Conservation (phyloP, 2,113 vertebrate genomes). For the Axis porcinus region DNA sequence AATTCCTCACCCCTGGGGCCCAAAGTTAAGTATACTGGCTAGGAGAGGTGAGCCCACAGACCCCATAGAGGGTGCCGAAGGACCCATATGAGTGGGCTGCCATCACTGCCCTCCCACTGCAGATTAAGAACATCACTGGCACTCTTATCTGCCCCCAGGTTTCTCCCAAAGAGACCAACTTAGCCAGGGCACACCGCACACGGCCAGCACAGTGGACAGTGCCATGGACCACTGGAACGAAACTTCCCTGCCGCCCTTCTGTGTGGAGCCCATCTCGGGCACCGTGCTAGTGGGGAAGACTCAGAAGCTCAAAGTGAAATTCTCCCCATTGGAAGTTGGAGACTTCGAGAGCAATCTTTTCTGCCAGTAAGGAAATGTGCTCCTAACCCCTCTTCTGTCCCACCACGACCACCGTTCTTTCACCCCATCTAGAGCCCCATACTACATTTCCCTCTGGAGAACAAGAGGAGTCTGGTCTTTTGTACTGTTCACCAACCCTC, state of each 20-base stretch:
- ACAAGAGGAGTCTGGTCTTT: not conserved
- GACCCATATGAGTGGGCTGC: not conserved
- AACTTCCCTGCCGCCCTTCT: constrained; percentile 71
- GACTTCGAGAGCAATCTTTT: constrained; percentile 81
- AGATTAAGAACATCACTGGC: not conserved
- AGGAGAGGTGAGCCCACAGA: not conserved
- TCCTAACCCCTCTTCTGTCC: not conserved
- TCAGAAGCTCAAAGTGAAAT: constrained; percentile 83
- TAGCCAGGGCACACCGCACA: constrained; percentile 40
- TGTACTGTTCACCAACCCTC: not conserved
- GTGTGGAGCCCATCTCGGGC: constrained; percentile 82
- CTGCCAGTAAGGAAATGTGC: constrained; percentile 86
- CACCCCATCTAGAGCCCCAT: not conserved
- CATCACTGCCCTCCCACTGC: not conserved
- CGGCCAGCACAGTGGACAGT: constrained; percentile 59
- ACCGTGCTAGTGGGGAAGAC: constrained; percentile 74
- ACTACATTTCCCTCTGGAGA: not conserved
- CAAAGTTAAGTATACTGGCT: not conserved
- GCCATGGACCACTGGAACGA: constrained; percentile 3
- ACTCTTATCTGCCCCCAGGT: not conserved
- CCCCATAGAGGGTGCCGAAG: not conserved
- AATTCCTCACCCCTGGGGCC: not conserved
- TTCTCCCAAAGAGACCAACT: not conserved
- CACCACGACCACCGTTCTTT: not conserved
- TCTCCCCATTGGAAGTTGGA: constrained; percentile 82